Base-by-base conservation (phyloP, 1,140 invertebrate species). In the Papilio aristodemus region DNA sequence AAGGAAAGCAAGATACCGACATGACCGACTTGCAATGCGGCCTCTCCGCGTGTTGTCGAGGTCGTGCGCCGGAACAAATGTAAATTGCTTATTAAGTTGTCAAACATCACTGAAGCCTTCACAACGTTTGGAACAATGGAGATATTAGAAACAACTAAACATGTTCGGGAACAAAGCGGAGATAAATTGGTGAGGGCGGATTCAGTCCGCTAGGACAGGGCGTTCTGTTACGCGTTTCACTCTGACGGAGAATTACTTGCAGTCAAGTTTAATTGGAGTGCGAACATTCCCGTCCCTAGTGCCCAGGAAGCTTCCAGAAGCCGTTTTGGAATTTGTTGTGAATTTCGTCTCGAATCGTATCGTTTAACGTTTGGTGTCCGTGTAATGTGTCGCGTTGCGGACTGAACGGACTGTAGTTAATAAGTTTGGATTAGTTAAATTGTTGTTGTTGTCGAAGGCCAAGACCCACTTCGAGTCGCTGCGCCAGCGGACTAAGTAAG, bases 201-300 rank as follows among this genome's bases (percentile, higher is more conserved):
- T 7, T 54, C 22, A n/a, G 7, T 43, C 13, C 17, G 19, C 46
- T n/a, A n/a, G n/a, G n/a, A n/a, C n/a, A n/a, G n/a, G n/a, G n/a
- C n/a, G n/a, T n/a, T n/a, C n/a, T n/a, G n/a, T n/a, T n/a, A n/a
- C n/a, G n/a, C n/a, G n/a, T n/a, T n/a, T n/a, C n/a, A n/a, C n/a
- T n/a, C n/a, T n/a, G 13, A 14, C 39, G 39, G 57, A 25, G 57
- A 59, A 59, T 59, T 59, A 59, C 32, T 59, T 36, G 57, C 14
- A 36, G 57, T 13, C 8, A 17, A 59, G 25, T 36, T 59, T 59
- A 59, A 59, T 59, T 59, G 57, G 13, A 36, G 13, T 5, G 57
- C n/a, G 57, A 36, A 27, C 27, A 14, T 36, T 27, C 57, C 57
- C n/a, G 11, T 7, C 4, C 11, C n/a, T 13, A 22, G 11, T n/a